These are phyloP conservation scores for Microcebus lehilahytsara DNA, from an alignment of 2,113 vertebrate genomes.

Conservation along the genomic window DNA sequence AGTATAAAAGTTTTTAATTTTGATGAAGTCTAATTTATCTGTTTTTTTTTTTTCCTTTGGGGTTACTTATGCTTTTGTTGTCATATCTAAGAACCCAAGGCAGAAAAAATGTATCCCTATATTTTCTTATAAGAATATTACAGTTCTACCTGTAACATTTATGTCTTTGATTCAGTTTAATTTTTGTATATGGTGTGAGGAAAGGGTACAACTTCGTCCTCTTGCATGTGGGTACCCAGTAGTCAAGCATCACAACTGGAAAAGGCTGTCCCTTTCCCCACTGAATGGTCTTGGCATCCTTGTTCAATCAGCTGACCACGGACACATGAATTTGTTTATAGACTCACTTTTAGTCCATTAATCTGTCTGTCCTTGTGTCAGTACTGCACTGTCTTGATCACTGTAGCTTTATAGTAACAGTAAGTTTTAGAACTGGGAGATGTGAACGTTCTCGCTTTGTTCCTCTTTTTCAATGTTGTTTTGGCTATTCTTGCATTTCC, in stretches of 20 bases:
- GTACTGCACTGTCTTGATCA: neutral
- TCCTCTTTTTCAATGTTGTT: neutral
- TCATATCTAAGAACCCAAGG: neutral
- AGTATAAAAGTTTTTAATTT: no score
- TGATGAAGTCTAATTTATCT: neutral
- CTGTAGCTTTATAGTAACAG: neutral
- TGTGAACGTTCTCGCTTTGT: rapidly evolving
- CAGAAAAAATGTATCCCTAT: rapidly evolving
- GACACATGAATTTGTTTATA: neutral
- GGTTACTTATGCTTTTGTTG: neutral
- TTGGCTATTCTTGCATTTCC: neutral
- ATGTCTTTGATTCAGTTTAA: neutral
- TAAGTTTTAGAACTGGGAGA: neutral
- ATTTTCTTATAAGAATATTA: neutral
- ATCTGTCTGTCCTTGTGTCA: rapidly evolving
- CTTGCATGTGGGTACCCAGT: neutral
- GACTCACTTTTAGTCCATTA: neutral
- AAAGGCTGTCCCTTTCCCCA: rapidly evolving
- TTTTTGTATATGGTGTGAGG: neutral
- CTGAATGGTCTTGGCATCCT: neutral
- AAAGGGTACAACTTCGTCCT: neutral
- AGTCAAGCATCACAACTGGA: neutral
- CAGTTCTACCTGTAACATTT: neutral
- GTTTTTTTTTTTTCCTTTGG: neutral
- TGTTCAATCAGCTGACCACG: neutral